Conservation (phyloP, 2,797 vertebrate genomes). For the Tapirus indicus region DNA sequence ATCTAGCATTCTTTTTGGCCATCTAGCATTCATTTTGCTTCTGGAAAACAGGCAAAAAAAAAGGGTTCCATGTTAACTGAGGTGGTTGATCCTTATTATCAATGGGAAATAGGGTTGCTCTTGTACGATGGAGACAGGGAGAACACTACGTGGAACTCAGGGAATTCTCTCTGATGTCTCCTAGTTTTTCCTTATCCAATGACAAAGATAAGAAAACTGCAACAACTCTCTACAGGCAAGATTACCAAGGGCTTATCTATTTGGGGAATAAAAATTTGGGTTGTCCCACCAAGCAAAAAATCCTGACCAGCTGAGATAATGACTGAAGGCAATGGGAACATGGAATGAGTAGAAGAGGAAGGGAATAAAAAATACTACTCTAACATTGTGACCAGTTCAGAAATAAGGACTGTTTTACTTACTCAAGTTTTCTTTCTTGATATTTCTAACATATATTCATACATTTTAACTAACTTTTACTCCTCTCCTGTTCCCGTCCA, state of each 20-base stretch:
- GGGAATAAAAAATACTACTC: background rate
- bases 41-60: conserved; percentile 25
- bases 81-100: background rate
- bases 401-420: background rate
- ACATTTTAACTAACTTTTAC: background rate
- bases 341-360: background rate
- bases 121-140: background rate
- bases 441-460: background rate
- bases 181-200: background rate
- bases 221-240: background rate
- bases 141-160: background rate
- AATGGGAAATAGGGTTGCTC: background rate
- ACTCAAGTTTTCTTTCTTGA: background rate
- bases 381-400: background rate
- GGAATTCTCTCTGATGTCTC: background rate
- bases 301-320: background rate
- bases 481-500: background rate
- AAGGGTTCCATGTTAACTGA: background rate
- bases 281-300: background rate
- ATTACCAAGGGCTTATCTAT: background rate
- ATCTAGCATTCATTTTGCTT: background rate
- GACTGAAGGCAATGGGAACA: background rate
- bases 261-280: background rate
- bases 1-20: background rate
- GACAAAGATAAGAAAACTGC: background rate